phyloP scores from a whole-genome alignment of 2,113 vertebrate genomes.

The Protobothrops flavoviridis region DNA sequence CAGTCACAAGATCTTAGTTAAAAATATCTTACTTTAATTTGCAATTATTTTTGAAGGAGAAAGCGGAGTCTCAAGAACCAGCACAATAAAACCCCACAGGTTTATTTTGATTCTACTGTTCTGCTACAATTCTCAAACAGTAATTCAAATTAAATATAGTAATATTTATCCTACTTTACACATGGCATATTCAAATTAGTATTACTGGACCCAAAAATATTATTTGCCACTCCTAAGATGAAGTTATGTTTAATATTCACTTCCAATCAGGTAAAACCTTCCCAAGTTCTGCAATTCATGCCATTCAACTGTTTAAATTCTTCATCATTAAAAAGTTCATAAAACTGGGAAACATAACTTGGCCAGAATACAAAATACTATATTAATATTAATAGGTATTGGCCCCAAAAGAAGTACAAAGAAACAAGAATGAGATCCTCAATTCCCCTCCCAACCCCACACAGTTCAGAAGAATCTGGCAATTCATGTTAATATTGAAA shows the following conservation, averaged over 20 bases:
- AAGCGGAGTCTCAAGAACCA: neutral
- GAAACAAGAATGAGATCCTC: neutral
- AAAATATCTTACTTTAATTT: conserved; percentile 57
- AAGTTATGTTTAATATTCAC: conserved; percentile 6
- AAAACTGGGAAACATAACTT: neutral
- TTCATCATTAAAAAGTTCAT: neutral
- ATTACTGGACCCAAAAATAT: neutral
- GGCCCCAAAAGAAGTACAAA: neutral
- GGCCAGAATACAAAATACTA: neutral
- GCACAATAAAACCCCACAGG: neutral
- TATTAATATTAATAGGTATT: neutral
- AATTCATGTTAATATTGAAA: conserved; percentile 83
- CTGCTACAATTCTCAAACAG: neutral
- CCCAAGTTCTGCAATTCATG: conserved; percentile 1
- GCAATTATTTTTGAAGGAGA: conserved; percentile 21
- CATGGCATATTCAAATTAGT: conserved; percentile 16
- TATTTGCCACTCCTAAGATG: neutral
- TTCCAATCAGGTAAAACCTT: conserved; percentile 11
- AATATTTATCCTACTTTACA: neutral
- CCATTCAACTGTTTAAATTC: neutral
- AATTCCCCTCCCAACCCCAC: neutral
- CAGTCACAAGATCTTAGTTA: conserved; percentile 23
- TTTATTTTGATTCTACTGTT: neutral
- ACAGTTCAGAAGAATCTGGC: neutral
- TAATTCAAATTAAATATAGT: neutral